phyloP scores from a whole-genome alignment of 2,797 vertebrate genomes.

The Gymnopithys bicolor region DNA sequence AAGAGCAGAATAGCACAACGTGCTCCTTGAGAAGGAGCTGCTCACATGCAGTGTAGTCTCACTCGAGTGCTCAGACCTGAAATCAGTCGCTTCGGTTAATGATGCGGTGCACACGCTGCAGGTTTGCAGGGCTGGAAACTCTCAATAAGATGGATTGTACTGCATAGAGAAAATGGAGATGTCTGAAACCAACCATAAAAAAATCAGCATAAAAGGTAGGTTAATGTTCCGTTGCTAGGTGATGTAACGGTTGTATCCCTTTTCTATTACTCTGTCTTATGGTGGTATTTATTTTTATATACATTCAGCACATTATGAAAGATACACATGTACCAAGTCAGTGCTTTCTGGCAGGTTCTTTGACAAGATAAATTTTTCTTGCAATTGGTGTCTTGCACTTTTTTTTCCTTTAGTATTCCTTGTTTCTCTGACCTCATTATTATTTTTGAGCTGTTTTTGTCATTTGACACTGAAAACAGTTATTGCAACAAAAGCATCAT shows the following conservation, averaged over 20 bases:
- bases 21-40: neutral
- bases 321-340: neutral
- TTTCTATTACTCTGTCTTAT: neutral
- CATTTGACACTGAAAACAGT: neutral
- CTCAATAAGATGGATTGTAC: neutral
- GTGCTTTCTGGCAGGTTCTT: neutral
- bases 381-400: neutral
- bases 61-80: neutral
- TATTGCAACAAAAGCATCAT: neutral
- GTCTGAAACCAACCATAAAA: constrained; percentile 22
- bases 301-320: neutral
- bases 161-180: neutral
- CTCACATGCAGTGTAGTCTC: neutral
- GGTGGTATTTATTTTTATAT: constrained; percentile 2
- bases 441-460: constrained; percentile 14
- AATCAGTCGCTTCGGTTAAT: fast-evolving
- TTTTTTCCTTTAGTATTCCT: neutral
- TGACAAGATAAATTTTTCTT: neutral
- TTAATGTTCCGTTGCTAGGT: constrained; percentile 24
- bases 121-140: neutral
- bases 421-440: constrained; percentile 41
- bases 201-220: constrained; percentile 36
- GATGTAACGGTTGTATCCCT: neutral
- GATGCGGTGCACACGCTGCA: neutral
- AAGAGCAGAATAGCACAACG: neutral